Evolutionary conservation across 2,113 vertebrate species (phyloP).

Genomic region (Andinoacara biseriatus): DNA sequence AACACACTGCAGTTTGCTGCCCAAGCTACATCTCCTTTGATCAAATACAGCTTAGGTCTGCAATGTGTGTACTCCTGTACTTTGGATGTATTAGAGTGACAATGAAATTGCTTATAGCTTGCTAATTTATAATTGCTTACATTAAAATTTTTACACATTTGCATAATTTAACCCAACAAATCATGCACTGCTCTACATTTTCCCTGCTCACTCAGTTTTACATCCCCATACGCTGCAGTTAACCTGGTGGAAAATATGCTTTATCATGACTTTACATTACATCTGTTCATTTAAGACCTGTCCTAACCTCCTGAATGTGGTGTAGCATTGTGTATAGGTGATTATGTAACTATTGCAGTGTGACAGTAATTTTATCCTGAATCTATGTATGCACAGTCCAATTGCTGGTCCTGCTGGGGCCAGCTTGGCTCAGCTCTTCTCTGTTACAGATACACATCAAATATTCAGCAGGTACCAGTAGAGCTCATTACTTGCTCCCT

Average conservation of each 20-base stretch:
- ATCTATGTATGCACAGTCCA: neutral
- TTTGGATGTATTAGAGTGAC: neutral
- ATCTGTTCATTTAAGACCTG: neutral
- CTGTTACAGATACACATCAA: slow-evolving; percentile 68
- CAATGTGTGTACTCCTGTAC: neutral
- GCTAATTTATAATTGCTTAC: neutral
- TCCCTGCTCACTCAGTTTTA: neutral
- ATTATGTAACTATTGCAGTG: slow-evolving; percentile 40
- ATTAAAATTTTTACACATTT: neutral
- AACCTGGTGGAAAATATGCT: neutral
- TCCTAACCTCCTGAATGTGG: neutral
- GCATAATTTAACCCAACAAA: neutral
- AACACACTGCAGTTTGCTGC: neutral
- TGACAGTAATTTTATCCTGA: slow-evolving; percentile 59
- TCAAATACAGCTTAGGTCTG: slow-evolving; percentile 6
- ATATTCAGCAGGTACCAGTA: slow-evolving; percentile 67
- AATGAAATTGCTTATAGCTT: neutral
- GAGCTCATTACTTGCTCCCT: slow-evolving; percentile 57
- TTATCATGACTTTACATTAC: neutral
- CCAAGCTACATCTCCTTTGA: slow-evolving; percentile 8
- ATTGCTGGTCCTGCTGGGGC: neutral
- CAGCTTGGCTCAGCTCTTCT: slow-evolving; percentile 36
- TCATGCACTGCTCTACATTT: neutral
- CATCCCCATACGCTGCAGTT: neutral
- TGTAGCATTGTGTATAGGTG: neutral